Conservation (phyloP, 2,113 vertebrate genomes). For the Blennius ocellaris region DNA sequence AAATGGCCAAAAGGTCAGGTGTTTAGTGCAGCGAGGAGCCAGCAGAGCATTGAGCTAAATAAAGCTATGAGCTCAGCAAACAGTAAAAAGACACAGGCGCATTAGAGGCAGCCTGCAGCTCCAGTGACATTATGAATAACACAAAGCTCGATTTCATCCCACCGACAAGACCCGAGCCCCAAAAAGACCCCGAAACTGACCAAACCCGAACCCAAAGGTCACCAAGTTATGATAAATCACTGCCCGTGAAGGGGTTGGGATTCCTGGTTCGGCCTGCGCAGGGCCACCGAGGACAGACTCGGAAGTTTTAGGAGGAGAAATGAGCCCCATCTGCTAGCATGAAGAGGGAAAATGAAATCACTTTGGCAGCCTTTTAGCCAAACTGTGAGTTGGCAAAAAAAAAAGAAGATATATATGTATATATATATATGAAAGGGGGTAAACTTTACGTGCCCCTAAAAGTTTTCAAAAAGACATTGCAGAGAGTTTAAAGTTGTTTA, state of each 20-base stretch:
- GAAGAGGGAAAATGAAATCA: conserved; percentile 40
- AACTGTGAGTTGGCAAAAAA: conserved; percentile 60
- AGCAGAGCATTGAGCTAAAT: conserved; percentile 74
- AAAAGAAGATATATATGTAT: no score
- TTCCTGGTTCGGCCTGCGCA: conserved; percentile 11
- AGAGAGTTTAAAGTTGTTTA: no score
- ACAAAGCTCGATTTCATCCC: conserved; percentile 43
- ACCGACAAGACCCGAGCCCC: not conserved
- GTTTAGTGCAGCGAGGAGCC: conserved; percentile 57
- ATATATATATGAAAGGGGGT: not conserved
- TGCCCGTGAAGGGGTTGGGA: not conserved
- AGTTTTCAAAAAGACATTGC: no score
- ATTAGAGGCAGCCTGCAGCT: conserved; percentile 48
- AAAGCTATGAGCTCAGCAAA: conserved; percentile 82
- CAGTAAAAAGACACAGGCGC: conserved; percentile 66
- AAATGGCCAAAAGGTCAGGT: conserved; percentile 73
- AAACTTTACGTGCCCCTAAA: no score
- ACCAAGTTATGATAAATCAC: not conserved
- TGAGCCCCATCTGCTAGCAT: conserved; percentile 43
- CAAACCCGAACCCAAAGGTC: not conserved
- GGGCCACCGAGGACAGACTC: conserved; percentile 1
- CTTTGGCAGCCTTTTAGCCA: conserved; percentile 39
- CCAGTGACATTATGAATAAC: conserved; percentile 38
- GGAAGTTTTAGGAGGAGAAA: conserved; percentile 44
- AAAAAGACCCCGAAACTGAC: no score